Evolutionary conservation across 2,797 vertebrate genomes (phyloP), one percentile per base, ranked within the genome.

Genomic region (Macroramphosus scolopax): DNA sequence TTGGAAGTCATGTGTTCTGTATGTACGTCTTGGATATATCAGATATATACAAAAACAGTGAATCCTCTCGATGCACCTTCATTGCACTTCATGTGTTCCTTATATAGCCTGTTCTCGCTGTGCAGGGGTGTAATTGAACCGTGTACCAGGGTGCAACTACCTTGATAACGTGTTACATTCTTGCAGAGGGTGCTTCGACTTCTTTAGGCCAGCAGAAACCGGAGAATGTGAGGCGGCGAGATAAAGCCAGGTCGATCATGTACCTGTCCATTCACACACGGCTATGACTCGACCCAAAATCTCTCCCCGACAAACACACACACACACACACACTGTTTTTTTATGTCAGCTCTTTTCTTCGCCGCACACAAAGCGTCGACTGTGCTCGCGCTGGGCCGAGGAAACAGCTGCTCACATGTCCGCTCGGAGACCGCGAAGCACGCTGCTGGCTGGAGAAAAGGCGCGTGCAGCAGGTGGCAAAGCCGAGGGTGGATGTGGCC

Each of bases 401-500:
- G 60, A 70, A 77, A 77, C 75, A 75, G 80, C 72, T 82, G 81
- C 67, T 81, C 60, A 44, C 63, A 68, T 78, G 66, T 78, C 72
- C 57, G 75, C 68, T 71, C 51, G 25, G 24, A 72, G 60, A 66
- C 74, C 59, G 64, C 34, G 51, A n/a, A n/a, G n/a, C n/a, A 69
- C 46, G 37, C 37, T 41, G 22, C 44, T n/a, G n/a, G n/a, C n/a
- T n/a, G 30, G 56, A 18, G 37, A 22, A 13, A 55, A 42, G 8
- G 32, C 30, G 36, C 0, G 12, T 15, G 49, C 45, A 48, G 60
- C 64, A 80, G 76, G 71, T 75, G 70, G 62, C 37, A 29, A 16
- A 6, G 2, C 12, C 30, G 8, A 1, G n/a, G n/a, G 6, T 25
- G 38, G 48, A 29, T 6, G 26, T 36, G 47, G 54, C 33, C 28